Base-by-base conservation (phyloP, 2,113 vertebrate species). In the Acrocephalus arundinaceus region DNA sequence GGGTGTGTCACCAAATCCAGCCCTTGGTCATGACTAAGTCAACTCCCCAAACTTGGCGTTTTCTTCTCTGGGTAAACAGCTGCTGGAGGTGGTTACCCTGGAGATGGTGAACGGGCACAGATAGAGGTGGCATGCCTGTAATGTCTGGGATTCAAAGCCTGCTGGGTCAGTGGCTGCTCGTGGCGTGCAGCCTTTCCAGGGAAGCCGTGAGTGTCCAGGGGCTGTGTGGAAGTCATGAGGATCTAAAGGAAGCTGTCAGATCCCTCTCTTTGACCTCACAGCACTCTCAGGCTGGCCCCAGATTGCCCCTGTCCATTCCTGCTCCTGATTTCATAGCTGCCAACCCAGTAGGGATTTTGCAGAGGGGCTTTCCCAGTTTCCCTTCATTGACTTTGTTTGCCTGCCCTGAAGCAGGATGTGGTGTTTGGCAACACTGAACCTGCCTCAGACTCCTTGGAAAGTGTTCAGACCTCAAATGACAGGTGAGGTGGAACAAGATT, bases 11-110 rank as follows among this genome's bases (percentile, higher is more conserved):
- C 43, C 4, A 2, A 63, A 59, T 67, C 54, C n/a, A 57, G 45
- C 70, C 73, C 30, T 55, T 21, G 46, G 37, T 72, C 23, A 2
- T 16, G 17, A 27, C 83, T 51, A 54, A 92, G 39, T 83, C 59
- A 63, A 10, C 45, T 95, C 46, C 37, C 13, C 39, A 59, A 55
- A 85, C 85, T 92, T 80, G 90, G 70, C 65, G 15, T 83, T 94
- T 95, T 91, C 83, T 92, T 21, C 86, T 92, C 18, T 41, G 41
- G 18, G 85, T 91, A 89, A 95, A 88, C 88, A 93, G 88, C 85
- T 75, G 68, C 88, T 93, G 95, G 33, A 95, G 85, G 66, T 89
- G 96, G 95, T 96, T 96, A n/a, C 84, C 87, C 86, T 87, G 94
- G 94, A 92, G 90, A 95, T 91, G 6, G 86, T 75, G 71, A 91